Evolutionary conservation across 2,888 invertebrate species (phyloP).

Genomic region (Lissonota sp.): DNA sequence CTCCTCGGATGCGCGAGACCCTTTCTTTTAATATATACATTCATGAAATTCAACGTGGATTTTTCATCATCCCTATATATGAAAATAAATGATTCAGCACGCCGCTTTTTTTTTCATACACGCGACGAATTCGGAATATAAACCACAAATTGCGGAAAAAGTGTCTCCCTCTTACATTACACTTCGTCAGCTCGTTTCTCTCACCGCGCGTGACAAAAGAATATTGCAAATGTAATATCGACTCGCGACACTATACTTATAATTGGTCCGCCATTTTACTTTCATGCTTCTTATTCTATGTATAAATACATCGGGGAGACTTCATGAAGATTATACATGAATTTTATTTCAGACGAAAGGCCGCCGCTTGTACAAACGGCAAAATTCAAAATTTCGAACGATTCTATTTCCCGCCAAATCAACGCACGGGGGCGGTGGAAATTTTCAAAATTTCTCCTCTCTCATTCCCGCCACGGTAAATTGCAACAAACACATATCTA

Average conservation of each 20-base stretch:
- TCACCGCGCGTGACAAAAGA: slow-evolving; percentile 65
- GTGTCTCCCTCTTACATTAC: too few relatives aligned
- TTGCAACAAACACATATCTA: not conserved
- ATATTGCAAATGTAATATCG: slow-evolving; percentile 73
- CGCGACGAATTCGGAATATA: too few relatives aligned
- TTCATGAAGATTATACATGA: too few relatives aligned
- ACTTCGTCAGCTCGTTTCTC: too few relatives aligned
- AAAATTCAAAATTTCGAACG: slow-evolving; percentile 8
- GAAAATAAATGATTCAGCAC: too few relatives aligned
- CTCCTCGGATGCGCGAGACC: slow-evolving; percentile 48
- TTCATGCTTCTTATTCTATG: slow-evolving; percentile 39
- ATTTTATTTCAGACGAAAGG: too few relatives aligned
- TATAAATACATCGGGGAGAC: not conserved
- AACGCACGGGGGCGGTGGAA: slow-evolving; percentile 15
- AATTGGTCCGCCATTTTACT: slow-evolving; percentile 81
- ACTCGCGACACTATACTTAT: slow-evolving; percentile 72
- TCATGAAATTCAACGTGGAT: not conserved
- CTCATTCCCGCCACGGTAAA: slow-evolving; percentile 73
- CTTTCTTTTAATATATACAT: slow-evolving; percentile 12
- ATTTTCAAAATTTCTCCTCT: slow-evolving; percentile 43
- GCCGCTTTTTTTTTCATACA: too few relatives aligned
- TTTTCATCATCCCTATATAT: not conserved
- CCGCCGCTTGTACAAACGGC: too few relatives aligned
- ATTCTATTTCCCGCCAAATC: slow-evolving; percentile 54
- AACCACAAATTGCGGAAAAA: too few relatives aligned